Evolutionary conservation across 2,113 vertebrate species (phyloP), one percentile per base, ranked within the genome.

Genomic region (Alethe diademata): DNA sequence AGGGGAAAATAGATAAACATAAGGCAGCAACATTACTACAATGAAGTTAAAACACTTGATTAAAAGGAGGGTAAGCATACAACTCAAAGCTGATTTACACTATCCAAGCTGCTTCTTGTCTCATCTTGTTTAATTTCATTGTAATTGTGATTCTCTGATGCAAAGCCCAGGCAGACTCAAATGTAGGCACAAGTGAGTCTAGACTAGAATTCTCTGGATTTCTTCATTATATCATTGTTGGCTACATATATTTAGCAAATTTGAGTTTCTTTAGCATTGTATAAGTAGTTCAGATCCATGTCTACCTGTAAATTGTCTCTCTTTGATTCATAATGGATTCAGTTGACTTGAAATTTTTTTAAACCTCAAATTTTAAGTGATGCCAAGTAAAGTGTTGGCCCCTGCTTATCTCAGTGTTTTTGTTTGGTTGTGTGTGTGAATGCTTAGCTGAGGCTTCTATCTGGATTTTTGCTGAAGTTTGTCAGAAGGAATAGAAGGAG

Each of bases 231-330:
- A 24, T 12, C 5, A 2, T 23, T 33, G 10, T 23, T 50, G 8
- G 3, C 11, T 26, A 14, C 0, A 0, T 19, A 1, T 20, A 6
- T 64, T 60, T 29, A 40, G 20, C 6, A 60, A 58, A 60, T 33
- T 19, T 25, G 31, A 67, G 7, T 50, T 72, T 73, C 12, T 76
- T 65, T 56, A 56, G 31, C 15, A 9, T n/a, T 0, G 0, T 29
- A 0, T 53, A 4, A 40, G 16, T 47, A 29, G 10, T 26, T 80
- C 38, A 60, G 19, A 31, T 57, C 22, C 2, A 3, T 56, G 15
- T n/a, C 14, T 38, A 28, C 19, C 25, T 47, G 3, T 24, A 9
- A 54, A 11, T 74, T 28, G 13, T 33, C 78, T 47, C 2, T 42
- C 35, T 73, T 8, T 1, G 0, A 3, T 66, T 86, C 45, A 22